Base-by-base conservation (phyloP, 2,888 invertebrate genomes). In the Ariolimax columbianus region DNA sequence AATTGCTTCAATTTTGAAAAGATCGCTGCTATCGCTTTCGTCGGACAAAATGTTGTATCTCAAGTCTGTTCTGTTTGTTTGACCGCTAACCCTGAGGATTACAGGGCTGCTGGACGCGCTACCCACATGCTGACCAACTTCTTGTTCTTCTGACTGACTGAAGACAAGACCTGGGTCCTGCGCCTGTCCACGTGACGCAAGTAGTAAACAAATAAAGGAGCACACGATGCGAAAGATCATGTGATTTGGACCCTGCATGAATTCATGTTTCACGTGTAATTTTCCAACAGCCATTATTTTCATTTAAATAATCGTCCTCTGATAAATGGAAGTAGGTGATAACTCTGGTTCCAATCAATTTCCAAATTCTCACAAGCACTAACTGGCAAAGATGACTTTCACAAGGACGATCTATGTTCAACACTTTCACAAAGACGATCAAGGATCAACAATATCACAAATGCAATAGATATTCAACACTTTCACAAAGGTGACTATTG, bases 31-130 rank as follows among this genome's bases (percentile, higher is more conserved):
- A 33, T 73, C 38, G 75, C 78, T 78, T 0, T 38, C 79, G 17
- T 73, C 59, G 4, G 63, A 38, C 7, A 84, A 40, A 33, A 87
- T 82, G 55, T 77, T 86, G 86, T 84, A 87, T 19, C 84, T 83
- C n/a, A 87, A 33, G 33, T 73, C 55, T 47, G 78, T 3, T 19
- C 78, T 47, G 23, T 70, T 82, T 9, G 51, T 43, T 30, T 87
- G 77, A 7, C 80, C 83, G 14, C 82, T 55, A 30, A 82, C 30
- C 38, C 82, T 40, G 9, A 77, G 43, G 19, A 87, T 51, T 23
- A 63, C 51, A 0, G 82, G 73, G 38, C 73, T 81, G 7, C 33
- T 82, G 17, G 87, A 81, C 55, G 86, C 86, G 43, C 82, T 87
- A 23, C 87, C 87, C 9, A 87, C 86, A 40, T 68, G 82, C 14